Conservation (phyloP, 2,888 invertebrate genomes). For the Hyalella azteca region DNA sequence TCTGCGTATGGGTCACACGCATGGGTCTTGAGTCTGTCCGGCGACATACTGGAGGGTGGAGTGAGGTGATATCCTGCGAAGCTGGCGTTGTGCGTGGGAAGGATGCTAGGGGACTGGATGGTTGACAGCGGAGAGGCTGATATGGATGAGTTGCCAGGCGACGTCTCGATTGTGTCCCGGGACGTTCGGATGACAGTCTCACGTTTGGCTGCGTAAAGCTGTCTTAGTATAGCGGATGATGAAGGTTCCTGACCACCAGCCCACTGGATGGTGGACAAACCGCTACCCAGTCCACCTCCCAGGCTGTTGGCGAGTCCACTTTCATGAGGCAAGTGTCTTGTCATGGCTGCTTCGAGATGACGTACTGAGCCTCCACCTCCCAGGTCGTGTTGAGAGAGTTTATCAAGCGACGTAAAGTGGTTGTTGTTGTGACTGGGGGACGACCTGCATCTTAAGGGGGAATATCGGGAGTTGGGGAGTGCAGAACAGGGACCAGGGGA, state of each 20-base stretch:
- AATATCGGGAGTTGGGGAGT: not conserved
- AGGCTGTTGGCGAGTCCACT: constrained; percentile 68
- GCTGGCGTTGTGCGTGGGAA: constrained; percentile 40
- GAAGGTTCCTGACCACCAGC: constrained; percentile 79
- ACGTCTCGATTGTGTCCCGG: constrained; percentile 45
- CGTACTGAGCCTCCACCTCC: constrained; percentile 72
- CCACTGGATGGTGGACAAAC: constrained; percentile 78
- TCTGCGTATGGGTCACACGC: constrained; percentile 26
- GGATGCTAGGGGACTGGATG: constrained; percentile 42
- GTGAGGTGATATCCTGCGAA: constrained; percentile 81
- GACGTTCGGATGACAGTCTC: constrained; percentile 90
- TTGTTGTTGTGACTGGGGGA: not conserved
- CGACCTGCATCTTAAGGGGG: not conserved
- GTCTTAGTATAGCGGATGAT: constrained; percentile 85
- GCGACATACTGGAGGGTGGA: constrained; percentile 95
- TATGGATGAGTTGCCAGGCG: constrained; percentile 72
- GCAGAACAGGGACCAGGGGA: constrained; percentile 12
- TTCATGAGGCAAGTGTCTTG: constrained; percentile 62
- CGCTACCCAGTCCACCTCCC: constrained; percentile 70
- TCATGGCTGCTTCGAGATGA: constrained; percentile 95
- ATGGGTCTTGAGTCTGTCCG: constrained; percentile 62
- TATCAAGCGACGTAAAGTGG: constrained; percentile 33
- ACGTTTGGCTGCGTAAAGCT: constrained; percentile 90
- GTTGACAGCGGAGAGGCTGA: constrained; percentile 39
- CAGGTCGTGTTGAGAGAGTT: constrained; percentile 39